Evolutionary conservation across 2,888 invertebrate genomes (phyloP).

Genomic region (Furcula furcula): DNA sequence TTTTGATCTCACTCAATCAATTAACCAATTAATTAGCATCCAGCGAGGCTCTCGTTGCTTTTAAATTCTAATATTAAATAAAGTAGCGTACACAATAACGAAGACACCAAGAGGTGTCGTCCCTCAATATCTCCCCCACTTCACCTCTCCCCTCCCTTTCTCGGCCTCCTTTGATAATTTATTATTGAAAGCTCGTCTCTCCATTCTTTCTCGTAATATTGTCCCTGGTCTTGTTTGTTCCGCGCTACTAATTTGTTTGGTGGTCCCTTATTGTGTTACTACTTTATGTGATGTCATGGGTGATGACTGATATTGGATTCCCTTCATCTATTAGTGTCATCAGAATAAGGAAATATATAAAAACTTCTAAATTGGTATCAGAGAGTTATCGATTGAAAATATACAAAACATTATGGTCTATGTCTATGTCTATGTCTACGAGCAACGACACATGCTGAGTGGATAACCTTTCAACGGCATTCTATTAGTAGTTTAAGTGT

Average conservation of each 20-base stretch:
- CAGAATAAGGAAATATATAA: no score
- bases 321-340: no score
- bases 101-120: slow-evolving; percentile 66
- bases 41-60: neutral
- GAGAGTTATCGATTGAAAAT: no score
- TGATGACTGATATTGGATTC: slow-evolving; percentile 24
- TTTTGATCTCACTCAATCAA: no score
- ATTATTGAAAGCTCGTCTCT: slow-evolving; percentile 72
- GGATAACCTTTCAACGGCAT: no score
- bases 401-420: no score
- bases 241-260: slow-evolving; percentile 54
- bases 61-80: slow-evolving; percentile 12
- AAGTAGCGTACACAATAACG: slow-evolving; percentile 62
- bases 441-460: no score
- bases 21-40: neutral
- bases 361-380: no score
- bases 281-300: slow-evolving; percentile 18
- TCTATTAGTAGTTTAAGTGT: no score
- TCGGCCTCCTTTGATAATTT: slow-evolving; percentile 62
- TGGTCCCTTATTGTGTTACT: slow-evolving; percentile 27
- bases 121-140: slow-evolving; percentile 30
- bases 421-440: no score
- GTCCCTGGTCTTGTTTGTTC: slow-evolving; percentile 64
- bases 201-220: slow-evolving; percentile 67
- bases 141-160: slow-evolving; percentile 32